These are phyloP conservation scores for Cotesia vestalis DNA, from an alignment of 1,140 invertebrate genomes.

Conservation along the genomic window DNA sequence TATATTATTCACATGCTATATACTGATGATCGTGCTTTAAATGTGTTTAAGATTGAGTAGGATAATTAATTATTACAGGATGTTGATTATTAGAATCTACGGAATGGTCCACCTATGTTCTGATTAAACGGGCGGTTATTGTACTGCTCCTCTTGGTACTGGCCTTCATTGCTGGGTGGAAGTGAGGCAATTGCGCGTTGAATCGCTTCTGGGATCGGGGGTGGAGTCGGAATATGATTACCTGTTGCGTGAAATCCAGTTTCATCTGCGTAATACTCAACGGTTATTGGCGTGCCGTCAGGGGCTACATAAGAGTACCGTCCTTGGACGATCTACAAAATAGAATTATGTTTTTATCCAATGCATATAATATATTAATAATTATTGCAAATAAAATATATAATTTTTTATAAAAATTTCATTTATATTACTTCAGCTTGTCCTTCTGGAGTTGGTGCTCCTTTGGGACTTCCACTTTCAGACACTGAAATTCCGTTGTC, in stretches of 20 bases:
- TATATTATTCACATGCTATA: not conserved
- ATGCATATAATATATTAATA: not conserved
- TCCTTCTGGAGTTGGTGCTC: slow-evolving; percentile 51
- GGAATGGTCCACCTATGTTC: slow-evolving; percentile 30
- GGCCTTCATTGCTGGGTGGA: slow-evolving; percentile 55
- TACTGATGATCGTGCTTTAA: not conserved
- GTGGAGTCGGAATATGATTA: slow-evolving; percentile 67
- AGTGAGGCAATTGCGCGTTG: slow-evolving; percentile 68
- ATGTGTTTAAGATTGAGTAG: too few relatives aligned
- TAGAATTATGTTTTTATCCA: not conserved
- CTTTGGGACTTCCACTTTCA: slow-evolving; percentile 60
- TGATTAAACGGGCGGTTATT: slow-evolving; percentile 41
- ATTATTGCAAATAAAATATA: not conserved
- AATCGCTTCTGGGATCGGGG: slow-evolving; percentile 76
- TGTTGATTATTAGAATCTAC: slow-evolving; percentile 44
- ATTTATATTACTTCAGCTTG: slow-evolving; percentile 48
- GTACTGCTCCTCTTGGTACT: slow-evolving; percentile 39
- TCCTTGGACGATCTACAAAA: slow-evolving; percentile 70
- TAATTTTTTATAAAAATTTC: too few relatives aligned
- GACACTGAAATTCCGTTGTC: slow-evolving; percentile 61
- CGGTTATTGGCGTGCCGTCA: slow-evolving; percentile 74
- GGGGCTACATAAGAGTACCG: slow-evolving; percentile 78
- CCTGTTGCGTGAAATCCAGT: slow-evolving; percentile 75
- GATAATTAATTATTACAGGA: not conserved
- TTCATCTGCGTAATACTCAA: slow-evolving; percentile 81